phyloP scores from a whole-genome alignment of 2,888 invertebrate genomes.

The Sesia bembeciformis region DNA sequence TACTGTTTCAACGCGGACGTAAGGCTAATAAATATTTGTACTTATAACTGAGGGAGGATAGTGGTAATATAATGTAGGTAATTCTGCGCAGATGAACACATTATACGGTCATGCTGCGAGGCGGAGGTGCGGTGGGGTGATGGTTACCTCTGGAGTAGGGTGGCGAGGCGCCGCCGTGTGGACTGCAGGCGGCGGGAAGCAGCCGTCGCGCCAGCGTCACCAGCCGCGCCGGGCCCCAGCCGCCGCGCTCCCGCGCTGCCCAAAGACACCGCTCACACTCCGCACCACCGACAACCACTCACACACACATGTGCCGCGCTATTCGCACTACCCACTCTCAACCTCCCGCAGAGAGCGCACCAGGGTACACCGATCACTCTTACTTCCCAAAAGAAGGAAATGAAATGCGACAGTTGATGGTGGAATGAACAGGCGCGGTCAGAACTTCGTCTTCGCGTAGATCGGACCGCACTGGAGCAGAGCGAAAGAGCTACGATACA shows the following conservation, averaged over 20 bases:
- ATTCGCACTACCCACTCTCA: constrained; percentile 18
- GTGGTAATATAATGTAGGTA: too few species aligned
- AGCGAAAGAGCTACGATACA: constrained; percentile 9
- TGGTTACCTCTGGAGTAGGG: constrained; percentile 79
- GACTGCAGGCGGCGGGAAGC: constrained; percentile 82
- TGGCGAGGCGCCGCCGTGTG: constrained; percentile 80
- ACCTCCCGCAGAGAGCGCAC: constrained; percentile 2
- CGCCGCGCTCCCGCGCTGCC: constrained; percentile 19
- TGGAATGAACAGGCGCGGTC: background rate
- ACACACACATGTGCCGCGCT: constrained; percentile 37
- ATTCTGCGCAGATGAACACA: background rate
- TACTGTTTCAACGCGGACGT: too few species aligned
- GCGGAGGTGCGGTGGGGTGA: constrained; percentile 29
- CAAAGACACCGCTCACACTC: constrained; percentile 12
- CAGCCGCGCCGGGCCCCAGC: constrained; percentile 62
- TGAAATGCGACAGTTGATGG: background rate
- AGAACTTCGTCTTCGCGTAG: background rate
- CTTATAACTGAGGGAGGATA: too few species aligned
- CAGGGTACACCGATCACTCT: background rate
- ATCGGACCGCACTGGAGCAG: background rate
- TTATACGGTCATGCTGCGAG: constrained; percentile 1
- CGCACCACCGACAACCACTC: constrained; percentile 60
- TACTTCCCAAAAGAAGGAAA: background rate
- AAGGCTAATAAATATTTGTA: too few species aligned
- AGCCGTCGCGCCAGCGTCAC: constrained; percentile 71